Base-by-base conservation (phyloP, 2,797 vertebrate genomes). In the Natrix natrix region DNA sequence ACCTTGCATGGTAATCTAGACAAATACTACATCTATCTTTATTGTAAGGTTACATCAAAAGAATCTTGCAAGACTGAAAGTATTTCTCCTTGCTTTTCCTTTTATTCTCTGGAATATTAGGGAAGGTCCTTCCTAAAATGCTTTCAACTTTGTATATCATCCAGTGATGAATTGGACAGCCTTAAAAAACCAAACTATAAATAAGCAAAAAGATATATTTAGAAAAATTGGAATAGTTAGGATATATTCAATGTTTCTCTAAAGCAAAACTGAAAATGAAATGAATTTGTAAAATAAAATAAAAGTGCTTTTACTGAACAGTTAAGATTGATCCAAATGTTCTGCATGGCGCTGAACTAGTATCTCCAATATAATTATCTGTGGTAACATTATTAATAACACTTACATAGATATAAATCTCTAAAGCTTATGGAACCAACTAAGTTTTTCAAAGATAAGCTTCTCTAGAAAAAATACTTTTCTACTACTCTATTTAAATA, bases 331-430 rank as follows among this genome's bases (percentile, higher is more conserved):
- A 1, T 24, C 17, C 13, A 16, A 14, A 55, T 54, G 83, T 32
- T 87, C 8, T 37, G 4, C 1, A 83, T 32, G 83, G 60, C 24
- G 89, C 2, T 28, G 91, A 93, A 48, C 56, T 91, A 32, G 28
- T 91, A 13, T 1, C 1, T 69, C 20, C 16, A 7, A 60, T 92
- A 7, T 28, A 20, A 56, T 26, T 26, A 14, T 0, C 10, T 93
- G 12, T 83, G 86, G 26, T 86, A 6, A 14, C 17, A 69, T 91
- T 55, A n/a, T 90, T 69, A 60, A 37, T 60, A 32, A 61, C n/a
- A 14, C n/a, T 7, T 17, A 37, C 24, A 57, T 32, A 22, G 56
- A 17, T 28, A 74, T 69, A 17, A 24, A 24, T 24, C 8, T 32
- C 37, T 55, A 13, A 86, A 54, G 48, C 43, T 78, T 90, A 32